phyloP scores from a whole-genome alignment of 2,888 invertebrate genomes.

The Hydroisotoma schaefferi region DNA sequence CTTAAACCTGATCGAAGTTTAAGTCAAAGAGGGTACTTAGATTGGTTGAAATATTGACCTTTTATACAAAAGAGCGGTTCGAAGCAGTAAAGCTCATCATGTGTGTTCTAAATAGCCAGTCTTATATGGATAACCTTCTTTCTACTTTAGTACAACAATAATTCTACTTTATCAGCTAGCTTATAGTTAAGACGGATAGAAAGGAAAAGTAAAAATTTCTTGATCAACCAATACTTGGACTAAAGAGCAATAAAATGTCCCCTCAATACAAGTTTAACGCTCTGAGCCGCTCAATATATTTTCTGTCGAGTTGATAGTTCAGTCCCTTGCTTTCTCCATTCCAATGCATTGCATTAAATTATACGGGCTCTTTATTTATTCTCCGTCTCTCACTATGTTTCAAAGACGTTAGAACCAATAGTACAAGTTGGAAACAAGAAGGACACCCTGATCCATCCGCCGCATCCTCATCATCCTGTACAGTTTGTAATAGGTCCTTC shows the following conservation, averaged over 20 bases:
- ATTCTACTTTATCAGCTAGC: too few species aligned
- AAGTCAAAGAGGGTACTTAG: not conserved
- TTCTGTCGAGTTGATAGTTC: constrained; percentile 1
- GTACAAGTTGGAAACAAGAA: too few species aligned
- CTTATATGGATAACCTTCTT: too few species aligned
- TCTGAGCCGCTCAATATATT: constrained; percentile 10
- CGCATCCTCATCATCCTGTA: not conserved
- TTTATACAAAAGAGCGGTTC: not conserved
- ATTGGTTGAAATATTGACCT: constrained; percentile 4
- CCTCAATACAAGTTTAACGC: constrained; percentile 27
- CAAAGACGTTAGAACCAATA: too few species aligned
- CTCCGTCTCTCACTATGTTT: too few species aligned
- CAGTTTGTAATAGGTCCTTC: constrained; percentile 12
- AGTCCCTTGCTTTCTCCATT: not conserved
- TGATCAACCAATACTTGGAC: constrained; percentile 30
- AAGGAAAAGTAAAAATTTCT: constrained; percentile 33
- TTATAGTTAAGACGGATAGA: constrained; percentile 4
- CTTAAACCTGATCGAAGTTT: constrained; percentile 4
- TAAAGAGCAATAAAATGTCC: constrained; percentile 36
- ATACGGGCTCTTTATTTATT: constrained; percentile 12
- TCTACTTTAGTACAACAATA: not conserved
- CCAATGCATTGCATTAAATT: constrained; percentile 13
- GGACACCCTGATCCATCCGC: constrained; percentile 7
- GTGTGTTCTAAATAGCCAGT: too few species aligned
- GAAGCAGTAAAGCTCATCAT: too few species aligned